These are phyloP conservation scores for Latrodectus elegans DNA, from an alignment of 2,888 invertebrate genomes.

Conservation along the genomic window DNA sequence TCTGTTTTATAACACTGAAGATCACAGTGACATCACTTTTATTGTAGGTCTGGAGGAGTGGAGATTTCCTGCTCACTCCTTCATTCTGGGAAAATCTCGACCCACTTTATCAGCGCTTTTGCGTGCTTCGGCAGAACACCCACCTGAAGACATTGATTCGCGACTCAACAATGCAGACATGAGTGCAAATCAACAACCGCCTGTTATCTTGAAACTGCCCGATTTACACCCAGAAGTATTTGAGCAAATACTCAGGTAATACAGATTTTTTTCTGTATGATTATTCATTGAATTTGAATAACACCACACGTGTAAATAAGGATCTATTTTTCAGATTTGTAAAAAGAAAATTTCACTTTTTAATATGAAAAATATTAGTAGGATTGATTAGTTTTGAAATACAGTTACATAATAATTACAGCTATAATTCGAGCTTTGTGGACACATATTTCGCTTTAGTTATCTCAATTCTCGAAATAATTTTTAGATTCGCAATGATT, in stretches of 20 bases:
- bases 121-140: slow-evolving; percentile 71
- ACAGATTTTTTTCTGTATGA: background rate
- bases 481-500: too few relatives aligned
- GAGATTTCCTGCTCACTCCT: slow-evolving; percentile 82
- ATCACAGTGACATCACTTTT: slow-evolving; percentile 80
- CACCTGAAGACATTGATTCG: slow-evolving; percentile 75
- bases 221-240: slow-evolving; percentile 82
- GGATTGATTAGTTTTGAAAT: too few relatives aligned
- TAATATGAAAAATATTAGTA: too few relatives aligned
- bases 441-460: too few relatives aligned
- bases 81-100: slow-evolving; percentile 80
- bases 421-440: too few relatives aligned
- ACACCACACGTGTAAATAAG: too few relatives aligned
- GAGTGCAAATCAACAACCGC: background rate
- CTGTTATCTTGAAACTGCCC: slow-evolving; percentile 51
- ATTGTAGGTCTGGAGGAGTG: slow-evolving; percentile 80
- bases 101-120: slow-evolving; percentile 81
- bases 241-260: slow-evolving; percentile 80
- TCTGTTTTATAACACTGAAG: slow-evolving; percentile 71
- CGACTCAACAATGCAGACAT: slow-evolving; percentile 13
- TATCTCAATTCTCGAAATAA: too few relatives aligned
- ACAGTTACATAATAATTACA: too few relatives aligned
- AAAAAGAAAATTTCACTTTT: too few relatives aligned
- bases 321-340: too few relatives aligned
- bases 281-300: background rate